Evolutionary conservation across 1,140 invertebrate genomes (phyloP).

Genomic region (Thaumatotibia leucotreta): DNA sequence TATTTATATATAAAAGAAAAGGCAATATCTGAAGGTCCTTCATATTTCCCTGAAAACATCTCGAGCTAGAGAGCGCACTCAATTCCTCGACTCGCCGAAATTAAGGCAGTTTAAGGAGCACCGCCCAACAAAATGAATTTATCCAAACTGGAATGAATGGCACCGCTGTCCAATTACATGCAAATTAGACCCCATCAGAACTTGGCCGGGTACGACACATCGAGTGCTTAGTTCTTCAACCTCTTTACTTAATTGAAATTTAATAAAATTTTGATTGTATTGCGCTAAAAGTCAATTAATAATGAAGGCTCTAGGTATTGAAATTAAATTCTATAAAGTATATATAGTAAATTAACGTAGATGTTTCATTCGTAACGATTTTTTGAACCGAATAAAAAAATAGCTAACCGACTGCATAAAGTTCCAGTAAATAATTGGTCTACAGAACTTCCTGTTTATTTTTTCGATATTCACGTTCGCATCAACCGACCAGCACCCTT

Average conservation of each 20-base stretch:
- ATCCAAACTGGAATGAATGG: slow-evolving; percentile 4
- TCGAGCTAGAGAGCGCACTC: neutral
- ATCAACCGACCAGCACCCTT: neutral
- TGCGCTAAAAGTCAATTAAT: neutral
- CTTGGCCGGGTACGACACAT: neutral
- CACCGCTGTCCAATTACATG: slow-evolving; percentile 37
- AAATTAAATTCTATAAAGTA: too few species aligned
- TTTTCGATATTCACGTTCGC: neutral
- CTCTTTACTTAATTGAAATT: neutral
- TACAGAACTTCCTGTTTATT: neutral
- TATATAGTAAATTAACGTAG: too few species aligned
- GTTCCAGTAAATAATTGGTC: neutral
- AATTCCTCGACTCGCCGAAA: neutral
- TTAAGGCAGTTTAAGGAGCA: slow-evolving; percentile 1
- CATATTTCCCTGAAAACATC: neutral
- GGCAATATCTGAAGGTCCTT: neutral
- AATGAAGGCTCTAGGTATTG: too few species aligned
- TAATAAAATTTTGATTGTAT: neutral
- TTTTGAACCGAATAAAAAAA: neutral
- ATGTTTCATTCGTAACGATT: too few species aligned
- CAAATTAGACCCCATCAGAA: slow-evolving; percentile 28
- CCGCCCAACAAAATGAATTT: slow-evolving; percentile 7
- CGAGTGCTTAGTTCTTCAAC: neutral
- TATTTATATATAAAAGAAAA: neutral
- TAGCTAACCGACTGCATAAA: neutral